Evolutionary conservation across 2,113 vertebrate species (phyloP).

Genomic region (Rallus limicola): DNA sequence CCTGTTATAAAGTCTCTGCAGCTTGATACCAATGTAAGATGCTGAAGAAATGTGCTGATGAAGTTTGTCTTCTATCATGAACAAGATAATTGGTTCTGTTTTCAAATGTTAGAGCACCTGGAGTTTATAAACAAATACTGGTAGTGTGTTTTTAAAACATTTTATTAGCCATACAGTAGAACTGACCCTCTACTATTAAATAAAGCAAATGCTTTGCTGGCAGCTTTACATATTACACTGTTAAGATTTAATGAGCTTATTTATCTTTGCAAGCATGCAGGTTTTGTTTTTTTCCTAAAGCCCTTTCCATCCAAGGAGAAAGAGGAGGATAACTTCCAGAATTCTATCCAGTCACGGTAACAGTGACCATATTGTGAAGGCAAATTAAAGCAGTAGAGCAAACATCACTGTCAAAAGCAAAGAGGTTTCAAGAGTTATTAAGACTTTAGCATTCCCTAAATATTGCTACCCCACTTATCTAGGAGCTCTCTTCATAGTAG

Average conservation of each 20-base stretch:
- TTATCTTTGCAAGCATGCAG: not conserved
- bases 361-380: not conserved
- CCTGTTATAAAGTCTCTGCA: not conserved
- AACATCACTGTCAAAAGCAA: not conserved
- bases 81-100: not conserved
- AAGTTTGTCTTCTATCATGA: not conserved
- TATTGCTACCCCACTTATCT: not conserved
- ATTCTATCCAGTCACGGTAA: not conserved
- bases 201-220: conserved; percentile 13
- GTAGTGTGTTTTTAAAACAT: not conserved
- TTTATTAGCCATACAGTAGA: not conserved
- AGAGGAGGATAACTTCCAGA: not conserved
- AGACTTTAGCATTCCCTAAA: not conserved
- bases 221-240: conserved; percentile 28
- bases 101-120: not conserved
- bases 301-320: conserved; percentile 43
- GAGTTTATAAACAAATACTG: not conserved
- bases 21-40: not conserved
- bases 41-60: not conserved
- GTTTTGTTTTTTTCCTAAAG: conserved; percentile 14
- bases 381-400: not conserved
- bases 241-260: conserved; percentile 45
- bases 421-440: not conserved
- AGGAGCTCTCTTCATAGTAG: not conserved
- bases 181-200: not conserved